Evolutionary conservation across 1,140 invertebrate species (phyloP).

Genomic region (Cardiocondyla obscurior): DNA sequence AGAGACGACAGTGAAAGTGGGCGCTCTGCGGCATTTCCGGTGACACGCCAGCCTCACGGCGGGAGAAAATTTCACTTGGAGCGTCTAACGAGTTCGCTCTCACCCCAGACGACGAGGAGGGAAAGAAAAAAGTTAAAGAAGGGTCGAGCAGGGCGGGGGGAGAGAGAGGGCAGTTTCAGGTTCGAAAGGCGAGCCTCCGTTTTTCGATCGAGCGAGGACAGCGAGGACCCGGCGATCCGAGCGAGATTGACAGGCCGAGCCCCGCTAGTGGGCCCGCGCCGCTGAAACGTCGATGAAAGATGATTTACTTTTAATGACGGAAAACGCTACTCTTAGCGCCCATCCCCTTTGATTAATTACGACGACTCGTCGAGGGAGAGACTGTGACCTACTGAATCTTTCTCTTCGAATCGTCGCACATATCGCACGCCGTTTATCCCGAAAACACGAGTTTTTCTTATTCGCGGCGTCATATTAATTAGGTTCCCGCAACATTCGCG

Average conservation of each 20-base stretch:
- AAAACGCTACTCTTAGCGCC: not conserved
- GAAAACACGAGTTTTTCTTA: too few species aligned
- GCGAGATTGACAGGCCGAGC: slow-evolving; percentile 80
- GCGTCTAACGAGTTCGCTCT: slow-evolving; percentile 76
- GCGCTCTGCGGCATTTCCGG: slow-evolving; percentile 34
- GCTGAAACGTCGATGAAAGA: slow-evolving; percentile 80
- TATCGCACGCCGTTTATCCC: too few species aligned
- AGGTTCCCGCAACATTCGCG: too few species aligned
- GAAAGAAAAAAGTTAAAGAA: slow-evolving; percentile 66
- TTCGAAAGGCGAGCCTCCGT: slow-evolving; percentile 74
- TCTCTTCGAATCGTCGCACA: too few species aligned
- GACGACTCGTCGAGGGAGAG: not conserved
- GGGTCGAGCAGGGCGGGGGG: slow-evolving; percentile 60
- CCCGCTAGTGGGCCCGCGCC: slow-evolving; percentile 37
- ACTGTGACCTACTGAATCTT: not conserved
- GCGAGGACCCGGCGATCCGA: slow-evolving; percentile 74
- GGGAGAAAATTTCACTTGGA: slow-evolving; percentile 70
- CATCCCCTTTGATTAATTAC: not conserved
- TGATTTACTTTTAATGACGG: slow-evolving; percentile 80
- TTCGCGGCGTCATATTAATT: too few species aligned
- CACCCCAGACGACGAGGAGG: slow-evolving; percentile 59
- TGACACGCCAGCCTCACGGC: slow-evolving; percentile 20
- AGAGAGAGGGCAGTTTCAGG: slow-evolving; percentile 75
- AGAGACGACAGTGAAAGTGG: slow-evolving; percentile 39
- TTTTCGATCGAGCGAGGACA: slow-evolving; percentile 54